These are phyloP conservation scores for Stictocephala bisonia DNA, from an alignment of 2,888 invertebrate genomes.

Conservation along the genomic window DNA sequence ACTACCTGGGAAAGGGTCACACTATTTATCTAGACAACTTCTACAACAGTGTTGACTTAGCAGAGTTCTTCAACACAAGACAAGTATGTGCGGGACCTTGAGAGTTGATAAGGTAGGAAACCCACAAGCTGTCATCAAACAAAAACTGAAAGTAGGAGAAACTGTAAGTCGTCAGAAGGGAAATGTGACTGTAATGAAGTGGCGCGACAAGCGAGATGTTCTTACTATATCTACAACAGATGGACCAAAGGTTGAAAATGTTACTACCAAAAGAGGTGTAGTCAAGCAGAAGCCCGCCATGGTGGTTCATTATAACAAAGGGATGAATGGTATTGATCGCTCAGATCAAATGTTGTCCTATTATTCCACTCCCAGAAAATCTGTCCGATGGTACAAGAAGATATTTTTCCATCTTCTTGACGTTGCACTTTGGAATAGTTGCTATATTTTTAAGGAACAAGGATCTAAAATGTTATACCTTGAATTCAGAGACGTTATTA, in stretches of 20 bases:
- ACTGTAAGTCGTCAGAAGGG: not conserved
- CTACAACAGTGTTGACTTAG: conserved; percentile 24
- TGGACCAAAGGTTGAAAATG: conserved; percentile 22
- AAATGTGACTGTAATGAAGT: conserved; percentile 36
- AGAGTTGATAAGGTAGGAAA: conserved; percentile 3
- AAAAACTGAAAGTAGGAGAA: conserved; percentile 7
- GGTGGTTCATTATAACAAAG: conserved; percentile 32
- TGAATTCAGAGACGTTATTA: conserved; percentile 29
- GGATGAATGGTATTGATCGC: conserved; percentile 40
- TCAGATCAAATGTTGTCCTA: conserved; percentile 40
- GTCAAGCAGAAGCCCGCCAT: conserved; percentile 10
- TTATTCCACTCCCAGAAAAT: conserved; percentile 36
- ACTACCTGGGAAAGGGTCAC: conserved; percentile 12
- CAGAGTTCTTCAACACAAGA: not conserved
- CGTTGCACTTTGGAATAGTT: conserved; percentile 33
- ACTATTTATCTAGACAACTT: conserved; percentile 3
- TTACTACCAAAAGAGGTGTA: conserved; percentile 28
- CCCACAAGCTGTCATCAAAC: conserved; percentile 12
- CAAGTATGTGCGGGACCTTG: conserved; percentile 17
- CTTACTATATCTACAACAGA: conserved; percentile 32
- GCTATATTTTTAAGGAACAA: conserved; percentile 17
- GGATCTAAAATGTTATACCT: conserved; percentile 9
- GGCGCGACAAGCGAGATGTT: conserved; percentile 36
- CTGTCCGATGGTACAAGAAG: conserved; percentile 43
- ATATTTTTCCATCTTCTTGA: conserved; percentile 42